These are phyloP conservation scores for Drosophila albomicans DNA, from an alignment of 1,140 invertebrate species.

Conservation along the genomic window DNA sequence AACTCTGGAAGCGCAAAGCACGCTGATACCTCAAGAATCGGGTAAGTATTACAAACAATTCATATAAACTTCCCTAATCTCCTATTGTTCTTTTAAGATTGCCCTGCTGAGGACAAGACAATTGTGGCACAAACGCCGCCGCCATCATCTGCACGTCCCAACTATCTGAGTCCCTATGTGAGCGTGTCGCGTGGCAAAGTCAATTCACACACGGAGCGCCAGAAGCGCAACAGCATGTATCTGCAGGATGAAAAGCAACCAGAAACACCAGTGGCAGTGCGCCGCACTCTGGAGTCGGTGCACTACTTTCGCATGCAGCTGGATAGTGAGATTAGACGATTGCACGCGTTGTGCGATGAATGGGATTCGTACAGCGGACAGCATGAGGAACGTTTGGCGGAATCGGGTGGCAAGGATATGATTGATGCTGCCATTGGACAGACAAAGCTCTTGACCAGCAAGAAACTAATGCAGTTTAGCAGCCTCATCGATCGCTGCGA, in stretches of 20 bases:
- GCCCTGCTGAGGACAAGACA: not conserved
- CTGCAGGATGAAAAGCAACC: constrained; percentile 20
- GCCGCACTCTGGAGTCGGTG: constrained; percentile 85
- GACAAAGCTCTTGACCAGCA: constrained; percentile 88
- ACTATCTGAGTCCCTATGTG: constrained; percentile 82
- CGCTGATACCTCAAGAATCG: too few species aligned
- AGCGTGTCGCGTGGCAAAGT: constrained; percentile 85
- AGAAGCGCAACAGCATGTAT: constrained; percentile 82
- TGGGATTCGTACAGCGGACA: constrained; percentile 85
- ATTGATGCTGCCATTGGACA: constrained; percentile 90
- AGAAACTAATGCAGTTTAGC: constrained; percentile 89
- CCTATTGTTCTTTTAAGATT: not conserved
- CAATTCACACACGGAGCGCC: constrained; percentile 85
- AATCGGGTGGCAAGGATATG: constrained; percentile 85
- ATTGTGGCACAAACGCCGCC: constrained; percentile 29
- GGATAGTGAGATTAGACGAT: constrained; percentile 85
- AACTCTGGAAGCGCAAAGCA: not conserved
- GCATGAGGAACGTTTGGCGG: constrained; percentile 42
- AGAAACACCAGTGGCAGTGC: constrained; percentile 48
- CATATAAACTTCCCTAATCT: not conserved
- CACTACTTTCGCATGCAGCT: constrained; percentile 86
- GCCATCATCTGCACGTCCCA: constrained; percentile 28
- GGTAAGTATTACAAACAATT: too few species aligned
- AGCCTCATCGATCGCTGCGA: constrained; percentile 88
- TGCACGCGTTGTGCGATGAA: constrained; percentile 84